Percentiles rank a stretch among this genome's conserved stretches.
Conservation (phyloP, 2,888 invertebrate genomes). For the Shargacucullia verbasci region DNA sequence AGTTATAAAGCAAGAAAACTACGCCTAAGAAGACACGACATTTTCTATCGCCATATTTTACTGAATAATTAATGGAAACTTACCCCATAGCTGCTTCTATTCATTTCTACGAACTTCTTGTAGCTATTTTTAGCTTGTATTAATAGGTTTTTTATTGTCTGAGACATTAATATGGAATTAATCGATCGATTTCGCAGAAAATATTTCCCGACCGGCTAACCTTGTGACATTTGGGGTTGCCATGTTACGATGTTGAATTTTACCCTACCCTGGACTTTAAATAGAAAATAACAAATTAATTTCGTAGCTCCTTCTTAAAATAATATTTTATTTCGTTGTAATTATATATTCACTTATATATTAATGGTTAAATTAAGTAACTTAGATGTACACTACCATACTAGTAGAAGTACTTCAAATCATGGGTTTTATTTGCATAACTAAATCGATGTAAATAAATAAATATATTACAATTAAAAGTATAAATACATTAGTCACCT, state of each 20-base stretch:
- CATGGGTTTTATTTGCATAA: too few species aligned
- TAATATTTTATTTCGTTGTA: too few species aligned
- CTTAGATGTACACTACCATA: too few species aligned
- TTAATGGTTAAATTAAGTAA: too few species aligned
- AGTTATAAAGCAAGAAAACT: background rate
- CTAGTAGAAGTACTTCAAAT: too few species aligned
- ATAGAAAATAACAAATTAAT: background rate
- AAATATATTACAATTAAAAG: too few species aligned
- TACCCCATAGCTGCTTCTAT: conserved; percentile 72
- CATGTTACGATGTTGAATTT: conserved; percentile 14
- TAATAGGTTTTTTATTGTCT: conserved; percentile 75
- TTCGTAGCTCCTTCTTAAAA: too few species aligned
- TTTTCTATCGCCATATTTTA: conserved; percentile 1
- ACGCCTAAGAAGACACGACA: background rate
- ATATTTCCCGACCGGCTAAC: conserved; percentile 15
- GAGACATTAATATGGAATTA: conserved; percentile 69
- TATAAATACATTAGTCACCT: too few species aligned
- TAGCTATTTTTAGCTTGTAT: conserved; percentile 71
- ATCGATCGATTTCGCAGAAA: conserved; percentile 31
- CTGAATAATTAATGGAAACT: conserved; percentile 56
- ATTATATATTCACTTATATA: too few species aligned
- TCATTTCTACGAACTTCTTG: conserved; percentile 69
- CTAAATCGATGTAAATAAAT: too few species aligned
- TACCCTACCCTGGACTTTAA: conserved; percentile 5
- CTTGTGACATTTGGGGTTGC: conserved; percentile 42